Evolutionary conservation across 1,140 invertebrate genomes (phyloP).

Genomic region (Dinoponera quadriceps): DNA sequence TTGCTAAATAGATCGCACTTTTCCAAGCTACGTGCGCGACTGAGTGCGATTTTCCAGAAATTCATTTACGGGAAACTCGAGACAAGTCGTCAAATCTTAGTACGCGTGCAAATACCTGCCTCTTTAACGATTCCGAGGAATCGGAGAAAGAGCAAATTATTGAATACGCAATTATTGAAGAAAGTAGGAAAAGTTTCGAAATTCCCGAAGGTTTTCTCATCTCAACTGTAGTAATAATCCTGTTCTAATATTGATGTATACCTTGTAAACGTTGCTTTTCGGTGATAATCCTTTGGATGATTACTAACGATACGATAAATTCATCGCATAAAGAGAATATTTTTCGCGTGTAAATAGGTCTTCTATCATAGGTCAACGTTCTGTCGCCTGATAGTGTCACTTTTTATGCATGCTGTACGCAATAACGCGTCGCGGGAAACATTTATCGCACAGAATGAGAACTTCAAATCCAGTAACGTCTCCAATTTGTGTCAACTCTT

Average conservation of each 20-base stretch:
- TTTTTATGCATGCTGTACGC: not conserved
- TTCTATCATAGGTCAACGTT: conserved; percentile 40
- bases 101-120: too few relatives aligned
- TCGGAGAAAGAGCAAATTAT: too few relatives aligned
- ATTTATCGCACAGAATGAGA: conserved; percentile 22
- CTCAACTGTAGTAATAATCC: too few relatives aligned
- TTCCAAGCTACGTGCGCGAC: too few relatives aligned
- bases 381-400: conserved; percentile 18
- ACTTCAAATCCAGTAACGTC: not conserved
- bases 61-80: not conserved
- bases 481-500: not conserved
- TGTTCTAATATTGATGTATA: too few relatives aligned
- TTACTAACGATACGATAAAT: not conserved
- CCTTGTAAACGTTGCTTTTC: too few relatives aligned
- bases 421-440: not conserved
- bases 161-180: too few relatives aligned
- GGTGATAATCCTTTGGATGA: too few relatives aligned
- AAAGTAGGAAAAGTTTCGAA: too few relatives aligned
- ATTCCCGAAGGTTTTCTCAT: too few relatives aligned
- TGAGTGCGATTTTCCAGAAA: not conserved
- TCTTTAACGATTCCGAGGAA: too few relatives aligned
- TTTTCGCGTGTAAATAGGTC: conserved; percentile 1
- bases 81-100: not conserved
- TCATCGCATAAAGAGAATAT: not conserved
- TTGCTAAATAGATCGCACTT: too few relatives aligned